These are phyloP conservation scores for Microtus ochrogaster DNA, from an alignment of 2,113 vertebrate species.

Conservation along the genomic window DNA sequence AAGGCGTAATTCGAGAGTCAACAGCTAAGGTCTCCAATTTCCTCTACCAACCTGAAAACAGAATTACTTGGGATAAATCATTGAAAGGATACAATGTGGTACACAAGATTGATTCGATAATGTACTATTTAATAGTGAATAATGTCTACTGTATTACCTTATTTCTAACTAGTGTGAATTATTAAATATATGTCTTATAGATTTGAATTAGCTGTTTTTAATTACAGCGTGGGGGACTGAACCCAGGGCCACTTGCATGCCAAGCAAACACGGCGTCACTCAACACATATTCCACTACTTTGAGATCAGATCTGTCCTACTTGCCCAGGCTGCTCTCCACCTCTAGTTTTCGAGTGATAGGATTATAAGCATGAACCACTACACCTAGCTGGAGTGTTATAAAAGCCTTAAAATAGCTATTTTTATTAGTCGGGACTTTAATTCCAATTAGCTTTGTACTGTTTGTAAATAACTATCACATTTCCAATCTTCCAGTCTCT, in stretches of 20 bases:
- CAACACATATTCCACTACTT: neutral
- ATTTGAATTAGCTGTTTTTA: neutral
- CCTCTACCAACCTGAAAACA: constrained; percentile 82
- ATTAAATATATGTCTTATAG: constrained; percentile 48
- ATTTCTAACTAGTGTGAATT: constrained; percentile 35
- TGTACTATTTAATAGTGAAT: constrained; percentile 8
- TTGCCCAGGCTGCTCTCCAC: neutral
- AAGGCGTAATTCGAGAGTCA: constrained; percentile 83
- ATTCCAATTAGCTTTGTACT: constrained; percentile 46
- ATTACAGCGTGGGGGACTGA: neutral
- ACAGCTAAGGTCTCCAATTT: constrained; percentile 83
- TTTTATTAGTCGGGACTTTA: constrained; percentile 28
- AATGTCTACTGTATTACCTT: neutral
- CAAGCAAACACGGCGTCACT: neutral
- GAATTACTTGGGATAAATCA: constrained; percentile 84
- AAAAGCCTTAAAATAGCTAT: constrained; percentile 38
- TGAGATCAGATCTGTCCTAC: neutral
- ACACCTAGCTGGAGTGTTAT: neutral
- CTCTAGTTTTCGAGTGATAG: neutral
- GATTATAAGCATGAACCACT: neutral
- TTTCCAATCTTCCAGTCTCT: constrained; percentile 10
- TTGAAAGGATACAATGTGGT: constrained; percentile 80
- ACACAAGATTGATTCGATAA: constrained; percentile 84
- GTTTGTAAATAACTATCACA: neutral
- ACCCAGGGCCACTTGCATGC: neutral